Conservation (phyloP, 2,888 invertebrate species). For the Mechanitis messenoides region DNA sequence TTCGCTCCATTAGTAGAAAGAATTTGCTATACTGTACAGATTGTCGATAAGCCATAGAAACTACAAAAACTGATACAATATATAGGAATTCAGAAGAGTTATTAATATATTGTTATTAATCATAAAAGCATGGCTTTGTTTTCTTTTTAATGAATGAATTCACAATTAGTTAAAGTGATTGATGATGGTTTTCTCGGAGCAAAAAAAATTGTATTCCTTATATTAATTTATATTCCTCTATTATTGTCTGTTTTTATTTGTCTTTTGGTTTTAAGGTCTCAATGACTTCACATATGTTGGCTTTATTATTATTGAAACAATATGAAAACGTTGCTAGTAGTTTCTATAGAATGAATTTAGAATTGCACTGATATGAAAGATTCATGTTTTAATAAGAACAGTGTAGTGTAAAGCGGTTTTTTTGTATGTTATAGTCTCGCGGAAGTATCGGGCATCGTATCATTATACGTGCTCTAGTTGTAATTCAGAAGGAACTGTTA, state of each 20-base stretch:
- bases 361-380: not conserved
- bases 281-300: not conserved
- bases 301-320: too few species aligned
- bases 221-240: not conserved
- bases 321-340: too few species aligned
- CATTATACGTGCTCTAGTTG: not conserved
- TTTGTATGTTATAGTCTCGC: not conserved
- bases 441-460: not conserved
- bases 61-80: slow-evolving; percentile 58
- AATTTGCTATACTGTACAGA: slow-evolving; percentile 29
- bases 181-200: not conserved
- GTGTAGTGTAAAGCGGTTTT: not conserved
- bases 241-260: not conserved
- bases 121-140: slow-evolving; percentile 41
- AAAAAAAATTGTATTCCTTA: not conserved
- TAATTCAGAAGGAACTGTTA: not conserved
- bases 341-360: not conserved
- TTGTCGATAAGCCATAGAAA: slow-evolving; percentile 40
- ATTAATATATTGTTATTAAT: slow-evolving; percentile 57
- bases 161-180: not conserved
- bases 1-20: slow-evolving; percentile 31
- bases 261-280: not conserved
- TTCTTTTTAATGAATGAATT: not conserved
- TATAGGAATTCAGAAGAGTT: slow-evolving; percentile 60
- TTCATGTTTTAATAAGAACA: not conserved